A percentile compares a stretch with the other conserved stretches of the same genome.
Conservation (phyloP, 2,113 vertebrate species). For the Protobothrops flavoviridis region DNA sequence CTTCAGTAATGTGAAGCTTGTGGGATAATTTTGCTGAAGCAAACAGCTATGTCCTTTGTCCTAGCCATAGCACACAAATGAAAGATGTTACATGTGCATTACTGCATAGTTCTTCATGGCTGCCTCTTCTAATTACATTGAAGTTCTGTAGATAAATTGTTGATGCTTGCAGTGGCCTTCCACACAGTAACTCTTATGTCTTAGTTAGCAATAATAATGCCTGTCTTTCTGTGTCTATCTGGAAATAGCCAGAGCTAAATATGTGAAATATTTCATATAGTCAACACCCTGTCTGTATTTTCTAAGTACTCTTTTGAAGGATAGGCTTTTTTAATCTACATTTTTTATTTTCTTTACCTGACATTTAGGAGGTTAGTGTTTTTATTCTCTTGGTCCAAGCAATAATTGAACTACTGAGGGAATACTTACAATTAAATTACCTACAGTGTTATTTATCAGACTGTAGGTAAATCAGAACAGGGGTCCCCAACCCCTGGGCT, state of each 20-base stretch:
- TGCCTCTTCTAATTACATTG: constrained; percentile 5
- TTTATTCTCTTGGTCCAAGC: background rate
- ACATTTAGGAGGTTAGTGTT: background rate
- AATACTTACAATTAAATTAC: background rate
- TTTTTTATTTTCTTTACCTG: constrained; percentile 13
- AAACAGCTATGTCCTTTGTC: background rate
- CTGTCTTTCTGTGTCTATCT: constrained; percentile 21
- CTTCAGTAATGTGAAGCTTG: background rate
- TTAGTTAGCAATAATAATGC: constrained; percentile 26
- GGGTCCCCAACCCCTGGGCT: too few species aligned
- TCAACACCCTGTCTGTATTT: background rate
- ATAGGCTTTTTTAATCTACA: background rate
- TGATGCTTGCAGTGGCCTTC: constrained; percentile 36
- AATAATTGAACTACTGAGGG: background rate
- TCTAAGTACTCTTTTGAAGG: background rate
- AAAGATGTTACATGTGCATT: constrained; percentile 20
- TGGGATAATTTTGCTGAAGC: background rate
- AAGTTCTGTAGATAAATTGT: constrained; percentile 31
- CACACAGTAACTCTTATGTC: constrained; percentile 43
- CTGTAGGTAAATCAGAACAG: background rate
- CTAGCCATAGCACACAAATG: constrained; percentile 31
- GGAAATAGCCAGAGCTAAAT: background rate
- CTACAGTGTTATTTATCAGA: background rate
- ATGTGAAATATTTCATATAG: constrained; percentile 26
- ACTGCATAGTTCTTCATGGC: constrained; percentile 35